phyloP scores from a whole-genome alignment of 2,888 invertebrate species.

The Leptarthrus brevirostris region DNA sequence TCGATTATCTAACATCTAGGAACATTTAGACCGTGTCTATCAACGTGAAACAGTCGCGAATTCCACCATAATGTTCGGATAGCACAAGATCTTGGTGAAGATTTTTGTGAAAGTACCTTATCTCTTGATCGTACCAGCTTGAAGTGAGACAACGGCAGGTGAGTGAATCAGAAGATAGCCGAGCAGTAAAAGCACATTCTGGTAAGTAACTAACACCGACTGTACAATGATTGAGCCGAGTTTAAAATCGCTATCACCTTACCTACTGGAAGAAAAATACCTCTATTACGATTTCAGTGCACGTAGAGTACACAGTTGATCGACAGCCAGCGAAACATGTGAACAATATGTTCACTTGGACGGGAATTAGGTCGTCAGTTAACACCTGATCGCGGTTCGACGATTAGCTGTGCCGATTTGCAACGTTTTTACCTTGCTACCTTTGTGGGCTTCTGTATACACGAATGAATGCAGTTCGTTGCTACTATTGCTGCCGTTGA shows the following conservation, averaged over 20 bases:
- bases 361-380: conserved; percentile 46
- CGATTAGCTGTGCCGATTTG: conserved; percentile 45
- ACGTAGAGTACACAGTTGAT: conserved; percentile 34
- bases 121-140: conserved; percentile 20
- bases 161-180: neutral
- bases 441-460: conserved; percentile 32
- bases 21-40: conserved; percentile 28
- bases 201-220: conserved; percentile 13
- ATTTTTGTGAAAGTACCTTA: conserved; percentile 45
- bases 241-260: conserved; percentile 17
- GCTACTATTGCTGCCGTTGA: conserved; percentile 1
- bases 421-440: conserved; percentile 28
- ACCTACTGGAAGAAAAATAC: conserved; percentile 31
- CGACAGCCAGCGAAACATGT: conserved; percentile 45
- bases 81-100: conserved; percentile 26
- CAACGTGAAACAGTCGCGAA: neutral
- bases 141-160: neutral
- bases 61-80: conserved; percentile 30
- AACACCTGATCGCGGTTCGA: conserved; percentile 49
- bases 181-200: conserved; percentile 14
- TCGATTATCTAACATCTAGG: conserved; percentile 41
- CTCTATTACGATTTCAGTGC: conserved; percentile 27
- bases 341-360: conserved; percentile 50
- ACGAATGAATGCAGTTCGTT: conserved; percentile 2
- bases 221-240: neutral